Evolutionary conservation across 1,140 invertebrate genomes (phyloP), one percentile per base, ranked within the genome.

Genomic region (Neodiprion fabricii): DNA sequence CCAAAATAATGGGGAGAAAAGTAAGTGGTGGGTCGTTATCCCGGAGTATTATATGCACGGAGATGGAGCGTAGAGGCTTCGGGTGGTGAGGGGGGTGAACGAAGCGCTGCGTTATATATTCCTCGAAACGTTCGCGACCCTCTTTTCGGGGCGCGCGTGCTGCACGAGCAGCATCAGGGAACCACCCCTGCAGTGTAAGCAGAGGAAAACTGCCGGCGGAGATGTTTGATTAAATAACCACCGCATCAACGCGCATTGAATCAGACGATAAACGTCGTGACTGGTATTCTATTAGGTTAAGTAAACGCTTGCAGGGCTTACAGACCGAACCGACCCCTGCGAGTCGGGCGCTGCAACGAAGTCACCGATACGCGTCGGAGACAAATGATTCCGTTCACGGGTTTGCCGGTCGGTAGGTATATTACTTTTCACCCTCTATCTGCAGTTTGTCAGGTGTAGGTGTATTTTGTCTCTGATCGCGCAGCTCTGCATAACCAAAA

Each of bases 191-290:
- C 17, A 21, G 17, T 21, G 17, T 21, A 21, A 21, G 17, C 17
- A 21, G 17, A 21, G 17, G 17, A 21, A 21, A 21, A 21, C 17
- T 21, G 17, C 17, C 17, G 17, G 50, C 50, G 10, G 50, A 53
- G 50, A 53, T 53, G 50, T 53, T 53, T 53, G 50, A 53, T 53
- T 53, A 53, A 53, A 53, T 53, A 53, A 53, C 50, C 50, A 53
- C 50, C 10, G 10, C 50, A 53, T 10, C 10, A 14, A 10, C 10
- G n/a, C n/a, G 10, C n/a, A 53, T 53, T 53, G 50, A 53, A 53
- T 53, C 50, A 1, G 50, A 53, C 50, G 50, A 14, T 1, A 14
- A 53, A 53, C 10, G 50, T 10, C 50, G n/a, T 53, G 50, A 53
- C 50, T 53, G 50, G 50, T 53, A 53, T 53, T 53, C 50, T 53